A percentile compares a stretch with the other conserved stretches of the same genome.
Evolutionary conservation across 2,797 vertebrate species (phyloP).

Genomic region (Leptatherina wallacei): DNA sequence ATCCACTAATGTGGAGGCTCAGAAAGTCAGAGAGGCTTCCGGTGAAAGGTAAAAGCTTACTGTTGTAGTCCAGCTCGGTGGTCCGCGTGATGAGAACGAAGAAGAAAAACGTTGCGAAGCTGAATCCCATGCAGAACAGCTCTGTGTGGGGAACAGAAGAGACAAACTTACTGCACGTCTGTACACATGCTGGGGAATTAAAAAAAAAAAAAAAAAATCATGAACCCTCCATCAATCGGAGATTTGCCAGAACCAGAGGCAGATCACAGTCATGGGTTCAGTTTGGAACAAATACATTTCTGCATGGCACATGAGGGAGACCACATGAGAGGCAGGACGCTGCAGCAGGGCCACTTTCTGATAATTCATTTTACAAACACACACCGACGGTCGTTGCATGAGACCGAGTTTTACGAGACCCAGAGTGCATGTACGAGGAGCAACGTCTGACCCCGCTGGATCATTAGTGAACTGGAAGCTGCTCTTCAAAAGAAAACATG

Average conservation of each 20-base stretch:
- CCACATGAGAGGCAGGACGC: constrained; percentile 22
- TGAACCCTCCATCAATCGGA: background rate
- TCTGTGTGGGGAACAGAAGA: constrained; percentile 72
- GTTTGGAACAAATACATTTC: constrained; percentile 40
- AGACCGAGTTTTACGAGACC: background rate
- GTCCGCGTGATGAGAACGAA: constrained; percentile 88
- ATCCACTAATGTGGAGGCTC: background rate
- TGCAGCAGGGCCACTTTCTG: background rate
- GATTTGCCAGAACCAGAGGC: background rate
- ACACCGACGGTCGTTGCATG: background rate
- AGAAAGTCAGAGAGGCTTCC: background rate
- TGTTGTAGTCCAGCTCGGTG: constrained; percentile 83
- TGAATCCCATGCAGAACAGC: constrained; percentile 93
- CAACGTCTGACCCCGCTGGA: background rate
- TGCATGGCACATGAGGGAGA: constrained; percentile 17
- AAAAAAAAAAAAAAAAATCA: no score
- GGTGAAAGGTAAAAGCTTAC: constrained; percentile 78
- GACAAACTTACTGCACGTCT: no score
- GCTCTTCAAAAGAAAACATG: background rate
- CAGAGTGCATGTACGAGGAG: background rate
- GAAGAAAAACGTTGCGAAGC: constrained; percentile 87
- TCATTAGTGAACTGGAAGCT: background rate
- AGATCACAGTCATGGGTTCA: constrained; percentile 41
- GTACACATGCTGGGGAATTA: no score
- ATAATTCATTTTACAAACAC: background rate